Evolutionary conservation across 2,797 vertebrate species (phyloP).

Genomic region (Remorina albescens): DNA sequence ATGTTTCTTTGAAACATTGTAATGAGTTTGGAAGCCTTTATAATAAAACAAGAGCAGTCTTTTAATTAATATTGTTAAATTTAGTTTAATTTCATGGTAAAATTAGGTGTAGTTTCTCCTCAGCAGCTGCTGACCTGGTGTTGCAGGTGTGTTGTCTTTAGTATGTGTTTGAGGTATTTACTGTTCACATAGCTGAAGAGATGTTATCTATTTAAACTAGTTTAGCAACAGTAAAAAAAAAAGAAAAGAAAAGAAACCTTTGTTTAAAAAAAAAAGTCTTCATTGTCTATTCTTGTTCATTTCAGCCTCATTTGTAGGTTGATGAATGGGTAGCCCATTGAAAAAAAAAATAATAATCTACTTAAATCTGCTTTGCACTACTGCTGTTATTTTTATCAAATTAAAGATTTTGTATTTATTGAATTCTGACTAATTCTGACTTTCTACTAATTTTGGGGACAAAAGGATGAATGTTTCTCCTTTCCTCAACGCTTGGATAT

Average conservation of each 20-base stretch:
- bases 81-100: background rate
- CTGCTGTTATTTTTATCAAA: background rate
- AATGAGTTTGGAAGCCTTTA: background rate
- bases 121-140: conserved; percentile 48
- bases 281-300: background rate
- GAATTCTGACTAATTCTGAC: background rate
- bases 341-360: background rate
- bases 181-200: conserved; percentile 37
- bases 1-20: conserved; percentile 15
- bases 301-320: conserved; percentile 35
- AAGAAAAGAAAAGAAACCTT: no score
- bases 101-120: conserved; percentile 1
- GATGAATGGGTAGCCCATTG: background rate
- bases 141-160: conserved; percentile 50
- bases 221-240: conserved; percentile 26
- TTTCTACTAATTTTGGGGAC: conserved; percentile 14
- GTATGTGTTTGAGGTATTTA: conserved; percentile 29
- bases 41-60: background rate
- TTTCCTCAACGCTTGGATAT: background rate
- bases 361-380: background rate
- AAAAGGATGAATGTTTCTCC: background rate
- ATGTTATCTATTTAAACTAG: conserved; percentile 48
- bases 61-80: background rate
- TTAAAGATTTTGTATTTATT: conserved; percentile 1
- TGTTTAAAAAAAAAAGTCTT: background rate